Evolutionary conservation across 35 echinoderm and acorn worm genomes (phyloP), one percentile per base, ranked within the genome.

Genomic region (Diadema setosum): DNA sequence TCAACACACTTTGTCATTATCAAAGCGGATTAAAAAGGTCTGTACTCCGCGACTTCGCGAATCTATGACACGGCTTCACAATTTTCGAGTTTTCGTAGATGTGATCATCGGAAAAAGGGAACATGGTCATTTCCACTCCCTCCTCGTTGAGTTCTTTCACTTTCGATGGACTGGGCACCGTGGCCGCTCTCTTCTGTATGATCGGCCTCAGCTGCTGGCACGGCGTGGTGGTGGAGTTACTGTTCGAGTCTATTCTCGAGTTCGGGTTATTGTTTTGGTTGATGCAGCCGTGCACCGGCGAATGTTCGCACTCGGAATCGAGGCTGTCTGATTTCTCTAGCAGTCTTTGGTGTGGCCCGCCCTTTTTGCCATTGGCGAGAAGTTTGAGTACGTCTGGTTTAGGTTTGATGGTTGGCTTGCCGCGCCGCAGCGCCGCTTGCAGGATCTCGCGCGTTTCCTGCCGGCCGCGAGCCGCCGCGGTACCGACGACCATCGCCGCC

Each of bases 81-180:
- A 78, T 78, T 44, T 78, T 9, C 37, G 73, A 78, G 73, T 78
- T 78, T n/a, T 78, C 73, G 11, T 78, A 78, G 44, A 78, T 78
- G 21, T 78, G 73, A 16, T 78, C 73, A 14, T 78, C 73, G 3
- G 73, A 78, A 44, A 44, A 41, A 24, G 73, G 25, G 6, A 78
- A 21, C 20, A 44, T 78, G 48, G 48, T 52, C 48, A 52, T 52
- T 16, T 78, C 73, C 44, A 41, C 73, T 6, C 73, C 73, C 3
- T 78, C 73, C 11, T 78, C 73, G 40, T 44, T 36, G 15, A 41
- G 27, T 16, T 78, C 73, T 78, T 18, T 78, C n/a, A 43, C 9
- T 78, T 44, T 78, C 24, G 40, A 78, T 25, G 73, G 73, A 44
- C 33, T 78, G 4, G 34, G n/a, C 11, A 78, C 73, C 37, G 73